Conservation (phyloP, 1,140 invertebrate species). For the Ladona fulva region DNA sequence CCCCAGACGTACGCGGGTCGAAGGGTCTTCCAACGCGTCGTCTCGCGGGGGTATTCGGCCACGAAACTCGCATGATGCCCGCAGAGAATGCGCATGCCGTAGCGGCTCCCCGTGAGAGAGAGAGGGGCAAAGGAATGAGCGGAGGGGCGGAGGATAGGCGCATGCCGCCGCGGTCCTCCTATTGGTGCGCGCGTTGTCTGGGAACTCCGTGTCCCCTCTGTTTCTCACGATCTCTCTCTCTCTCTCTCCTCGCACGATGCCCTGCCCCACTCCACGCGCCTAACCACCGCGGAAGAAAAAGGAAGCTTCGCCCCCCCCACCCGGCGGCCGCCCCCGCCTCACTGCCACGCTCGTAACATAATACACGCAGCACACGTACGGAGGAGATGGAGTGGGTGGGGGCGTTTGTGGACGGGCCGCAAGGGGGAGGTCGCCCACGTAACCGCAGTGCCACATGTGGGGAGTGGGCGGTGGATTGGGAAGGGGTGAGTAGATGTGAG, state of each 20-base stretch:
- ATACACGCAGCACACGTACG: not conserved
- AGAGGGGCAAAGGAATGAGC: not conserved
- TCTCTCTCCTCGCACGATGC: not conserved
- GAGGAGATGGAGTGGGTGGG: not conserved
- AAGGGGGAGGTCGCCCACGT: not conserved
- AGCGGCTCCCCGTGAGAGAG: too few species aligned
- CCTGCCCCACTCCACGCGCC: not conserved
- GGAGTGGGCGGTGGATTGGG: too few species aligned
- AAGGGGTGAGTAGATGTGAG: too few species aligned
- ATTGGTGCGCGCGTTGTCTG: constrained; percentile 1
- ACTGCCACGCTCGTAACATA: constrained; percentile 6
- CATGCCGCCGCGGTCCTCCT: not conserved
- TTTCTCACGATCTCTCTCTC: not conserved
- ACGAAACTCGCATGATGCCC: too few species aligned
- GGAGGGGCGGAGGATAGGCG: not conserved
- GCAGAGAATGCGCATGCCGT: too few species aligned
- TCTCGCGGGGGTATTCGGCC: too few species aligned
- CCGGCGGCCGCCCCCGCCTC: not conserved
- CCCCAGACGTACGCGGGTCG: too few species aligned
- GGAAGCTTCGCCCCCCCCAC: not conserved
- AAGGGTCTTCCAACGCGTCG: too few species aligned
- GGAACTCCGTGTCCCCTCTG: not conserved
- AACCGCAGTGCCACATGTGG: too few species aligned
- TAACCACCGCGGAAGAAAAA: not conserved
- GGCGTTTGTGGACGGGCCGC: not conserved